Base-by-base conservation (phyloP, 2,888 invertebrate species). In the Drosophila melanocephala region DNA sequence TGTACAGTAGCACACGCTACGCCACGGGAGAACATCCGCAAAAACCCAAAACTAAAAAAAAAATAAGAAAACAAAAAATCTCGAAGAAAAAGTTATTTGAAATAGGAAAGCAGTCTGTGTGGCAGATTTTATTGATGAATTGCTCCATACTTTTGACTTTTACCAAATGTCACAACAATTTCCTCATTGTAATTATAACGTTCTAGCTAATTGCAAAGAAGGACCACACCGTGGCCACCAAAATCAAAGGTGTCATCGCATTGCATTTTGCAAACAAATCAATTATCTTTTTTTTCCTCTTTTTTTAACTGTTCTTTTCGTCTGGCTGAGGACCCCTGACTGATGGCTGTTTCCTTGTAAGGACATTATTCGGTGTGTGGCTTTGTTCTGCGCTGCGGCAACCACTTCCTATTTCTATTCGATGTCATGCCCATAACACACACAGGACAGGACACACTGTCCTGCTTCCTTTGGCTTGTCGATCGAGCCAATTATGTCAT, bases 401-500 rank as follows among this genome's bases (percentile, higher is more conserved):
- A 69, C 55, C 74, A 86, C 84, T 83, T 86, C 86, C 85, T 84
- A 72, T 72, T 74, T 59, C 75, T 53, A 67, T 69, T 58, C 50
- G 66, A 71, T 61, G 69, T 55, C 77, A 71, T 72, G 69, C 62
- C 68, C 71, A 69, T 62, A 28, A 62, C 50, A 56, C 37, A 68
- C 28, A 50, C 26, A 30, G 60, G 51, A 67, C 58, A 58, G 58
- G 35, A 63, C 58, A 42, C 22, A 32, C 30, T 63, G 52, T 39
- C 30, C 66, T 79, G 72, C 63, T 80, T 81, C 75, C 68, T 67
- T 71, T 67, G 70, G 55, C 57, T 51, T 53, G 59, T 55, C 57
- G 61, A 88, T 83, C 79, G 87, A 85, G 89, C 84, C 89, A 92
- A 92, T 92, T 91, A 92, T 88, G 91, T 88, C 91, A 91, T 91